phyloP scores from a whole-genome alignment of 2,113 vertebrate species.

The Catharus minimus region DNA sequence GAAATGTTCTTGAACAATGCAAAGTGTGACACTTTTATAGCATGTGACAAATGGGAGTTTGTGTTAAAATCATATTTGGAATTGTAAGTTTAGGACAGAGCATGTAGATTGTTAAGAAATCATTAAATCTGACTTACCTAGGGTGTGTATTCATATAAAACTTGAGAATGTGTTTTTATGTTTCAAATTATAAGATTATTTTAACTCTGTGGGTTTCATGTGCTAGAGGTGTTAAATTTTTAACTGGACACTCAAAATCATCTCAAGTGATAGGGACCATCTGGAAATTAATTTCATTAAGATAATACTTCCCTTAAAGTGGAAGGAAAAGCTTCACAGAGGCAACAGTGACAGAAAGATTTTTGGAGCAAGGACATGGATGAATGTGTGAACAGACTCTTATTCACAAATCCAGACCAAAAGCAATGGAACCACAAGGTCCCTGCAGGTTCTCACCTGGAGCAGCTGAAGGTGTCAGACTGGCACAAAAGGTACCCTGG shows the following conservation, averaged over 20 bases:
- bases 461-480: neutral
- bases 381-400: neutral
- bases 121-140: neutral
- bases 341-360: neutral
- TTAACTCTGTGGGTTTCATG: neutral
- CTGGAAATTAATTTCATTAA: neutral
- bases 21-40: neutral
- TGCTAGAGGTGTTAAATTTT: neutral
- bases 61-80: neutral
- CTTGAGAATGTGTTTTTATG: neutral
- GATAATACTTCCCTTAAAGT: neutral
- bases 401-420: neutral
- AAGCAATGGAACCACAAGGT: neutral
- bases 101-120: neutral
- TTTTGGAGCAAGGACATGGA: neutral
- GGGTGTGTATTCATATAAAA: neutral
- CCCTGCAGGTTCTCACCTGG: neutral
- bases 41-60: neutral
- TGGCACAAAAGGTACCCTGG: neutral
- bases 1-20: neutral
- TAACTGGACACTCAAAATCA: neutral
- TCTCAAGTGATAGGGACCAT: accelerated
- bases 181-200: neutral
- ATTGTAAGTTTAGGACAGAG: neutral
- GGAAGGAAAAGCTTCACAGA: neutral